Base-by-base conservation (phyloP, 2,888 invertebrate genomes). In the Asteroscopus sphinx region DNA sequence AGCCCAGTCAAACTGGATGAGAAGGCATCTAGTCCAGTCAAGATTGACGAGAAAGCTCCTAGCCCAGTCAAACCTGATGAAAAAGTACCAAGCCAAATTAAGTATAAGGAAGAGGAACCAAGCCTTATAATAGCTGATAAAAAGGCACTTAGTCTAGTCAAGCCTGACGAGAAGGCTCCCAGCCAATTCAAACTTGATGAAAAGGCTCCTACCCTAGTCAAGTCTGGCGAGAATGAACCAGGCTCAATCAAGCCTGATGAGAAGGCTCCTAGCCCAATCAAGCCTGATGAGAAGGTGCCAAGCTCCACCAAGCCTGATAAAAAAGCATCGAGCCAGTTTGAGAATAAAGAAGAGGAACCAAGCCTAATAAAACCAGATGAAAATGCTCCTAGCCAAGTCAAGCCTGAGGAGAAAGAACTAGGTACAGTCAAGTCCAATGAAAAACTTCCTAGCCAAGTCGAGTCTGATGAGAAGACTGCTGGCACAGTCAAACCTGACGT, bases 361-460 rank as follows among this genome's bases (percentile, higher is more conserved):
- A 44, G 36, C 26, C 49, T 41, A 4, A 17, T 17, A 2, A 36
- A 46, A 3, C 13, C 39, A 0, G 57, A 62, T 5, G 61, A 73
- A 0, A 70, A 65, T 13, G 37, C 16, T 9, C 32, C 53, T 1
- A 75, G 64, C 8, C 61, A 59, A 0, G 42, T 53, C 0, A 58
- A 35, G 15, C 25, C 11, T n/a, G 35, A 53, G 9, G 47, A 58
- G 6, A 28, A 49, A 11, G 33, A 0, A 7, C 45, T 16, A 12
- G 33, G 40, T 9, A 42, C 42, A 0, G 21, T 28, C 16, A 39
- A 39, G 7, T 8, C 8, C 8, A 9, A 68, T 0, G 46, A 47
- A 0, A 54, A 35, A n/a, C 11, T 0, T 8, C 47, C 51, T 0
- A 59, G 42, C 6, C 33, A 47, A 0, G 11, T 17, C 0, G 12